Percentiles rank a stretch among this genome's conserved stretches.
Evolutionary conservation across 2,797 vertebrate species (phyloP).

Genomic region (Columba guinea): DNA sequence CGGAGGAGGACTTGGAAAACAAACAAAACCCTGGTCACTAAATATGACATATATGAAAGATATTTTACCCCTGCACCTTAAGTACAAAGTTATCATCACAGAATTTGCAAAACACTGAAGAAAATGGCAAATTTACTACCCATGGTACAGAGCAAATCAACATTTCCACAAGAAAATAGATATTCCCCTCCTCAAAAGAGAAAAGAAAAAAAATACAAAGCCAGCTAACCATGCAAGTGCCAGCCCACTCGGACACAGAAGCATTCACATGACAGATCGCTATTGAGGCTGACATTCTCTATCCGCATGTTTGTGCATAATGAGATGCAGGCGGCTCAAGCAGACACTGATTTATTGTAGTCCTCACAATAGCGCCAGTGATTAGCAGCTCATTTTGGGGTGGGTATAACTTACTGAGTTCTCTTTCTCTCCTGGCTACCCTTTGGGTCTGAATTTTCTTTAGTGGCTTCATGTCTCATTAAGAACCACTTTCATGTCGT

Average conservation of each 20-base stretch:
- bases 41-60: not conserved
- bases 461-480: not conserved
- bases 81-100: not conserved
- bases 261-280: slow-evolving; percentile 49
- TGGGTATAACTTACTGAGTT: not conserved
- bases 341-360: slow-evolving; percentile 64
- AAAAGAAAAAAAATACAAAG: not conserved
- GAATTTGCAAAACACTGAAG: not conserved
- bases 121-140: not conserved
- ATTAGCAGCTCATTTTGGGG: slow-evolving; percentile 16
- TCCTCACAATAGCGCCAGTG: slow-evolving; percentile 47
- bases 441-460: slow-evolving; percentile 18
- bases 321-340: not conserved
- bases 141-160: not conserved
- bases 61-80: not conserved
- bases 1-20: not conserved
- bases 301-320: not conserved
- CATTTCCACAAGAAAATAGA: not conserved
- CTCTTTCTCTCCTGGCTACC: not conserved
- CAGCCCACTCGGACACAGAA: slow-evolving; percentile 23
- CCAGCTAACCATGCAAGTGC: not conserved
- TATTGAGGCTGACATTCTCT: slow-evolving; percentile 59
- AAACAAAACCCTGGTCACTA: not conserved
- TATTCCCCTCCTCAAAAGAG: not conserved
- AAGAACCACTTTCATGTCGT: not conserved